Evolutionary conservation across 2,113 vertebrate genomes (phyloP).

Genomic region (Cebidichthys violaceus): DNA sequence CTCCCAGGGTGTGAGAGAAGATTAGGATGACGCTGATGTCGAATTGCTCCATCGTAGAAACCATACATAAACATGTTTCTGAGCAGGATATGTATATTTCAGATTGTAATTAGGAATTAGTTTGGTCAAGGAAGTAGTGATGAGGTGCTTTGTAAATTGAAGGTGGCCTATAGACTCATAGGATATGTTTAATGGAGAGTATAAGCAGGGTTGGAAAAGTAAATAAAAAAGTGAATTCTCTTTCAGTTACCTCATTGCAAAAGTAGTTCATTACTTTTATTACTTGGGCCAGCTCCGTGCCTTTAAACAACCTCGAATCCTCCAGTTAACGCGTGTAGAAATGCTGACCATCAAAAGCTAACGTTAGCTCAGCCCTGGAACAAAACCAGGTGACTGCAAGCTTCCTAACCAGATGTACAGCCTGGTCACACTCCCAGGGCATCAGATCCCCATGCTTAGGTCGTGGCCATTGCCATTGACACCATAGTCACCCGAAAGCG

Average conservation of each 20-base stretch:
- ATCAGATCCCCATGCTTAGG: not conserved
- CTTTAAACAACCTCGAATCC: not conserved
- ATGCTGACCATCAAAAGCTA: not conserved
- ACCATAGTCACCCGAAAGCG: not conserved
- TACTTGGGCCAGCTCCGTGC: not conserved
- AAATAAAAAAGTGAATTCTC: not conserved
- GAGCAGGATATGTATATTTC: not conserved
- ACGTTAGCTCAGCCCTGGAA: not conserved
- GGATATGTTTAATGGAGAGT: not conserved
- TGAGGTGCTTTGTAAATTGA: not conserved
- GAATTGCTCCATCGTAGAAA: slow-evolving; percentile 28
- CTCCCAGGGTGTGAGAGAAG: slow-evolving; percentile 55
- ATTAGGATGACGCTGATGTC: slow-evolving; percentile 49
- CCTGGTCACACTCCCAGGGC: not conserved
- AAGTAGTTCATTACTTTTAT: not conserved
- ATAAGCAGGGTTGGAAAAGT: not conserved
- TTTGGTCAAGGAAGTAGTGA: not conserved
- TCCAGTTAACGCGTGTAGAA: not conserved
- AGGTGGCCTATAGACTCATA: not conserved
- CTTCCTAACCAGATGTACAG: not conserved
- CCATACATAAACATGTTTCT: slow-evolving; percentile 8
- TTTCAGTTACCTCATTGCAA: not conserved
- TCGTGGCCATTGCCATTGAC: not conserved
- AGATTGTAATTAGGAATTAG: not conserved
- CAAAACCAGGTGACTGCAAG: not conserved